These are phyloP conservation scores for Amiota communis DNA, from an alignment of 2,888 invertebrate genomes.

Conservation along the genomic window DNA sequence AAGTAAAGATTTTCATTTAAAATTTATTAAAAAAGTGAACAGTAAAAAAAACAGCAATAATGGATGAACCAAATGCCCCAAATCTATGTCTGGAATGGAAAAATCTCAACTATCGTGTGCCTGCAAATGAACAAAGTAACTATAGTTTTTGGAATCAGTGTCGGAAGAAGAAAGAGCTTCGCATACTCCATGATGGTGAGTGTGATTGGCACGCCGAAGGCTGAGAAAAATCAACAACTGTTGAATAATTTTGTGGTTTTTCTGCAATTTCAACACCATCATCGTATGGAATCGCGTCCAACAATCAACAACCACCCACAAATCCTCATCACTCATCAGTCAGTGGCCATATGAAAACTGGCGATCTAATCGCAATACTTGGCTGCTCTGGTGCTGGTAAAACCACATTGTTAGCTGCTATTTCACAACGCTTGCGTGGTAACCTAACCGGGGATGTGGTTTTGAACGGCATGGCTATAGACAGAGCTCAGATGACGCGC, in stretches of 20 bases:
- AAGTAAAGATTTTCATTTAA: too few species aligned
- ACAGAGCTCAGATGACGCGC: constrained; percentile 79
- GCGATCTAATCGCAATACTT: constrained; percentile 83
- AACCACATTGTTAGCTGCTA: constrained; percentile 82
- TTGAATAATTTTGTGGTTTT: constrained; percentile 32
- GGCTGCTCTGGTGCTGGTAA: constrained; percentile 85
- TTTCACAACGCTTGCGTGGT: constrained; percentile 82
- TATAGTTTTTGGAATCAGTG: constrained; percentile 71
- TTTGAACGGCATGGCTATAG: constrained; percentile 80
- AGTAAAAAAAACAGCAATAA: not conserved
- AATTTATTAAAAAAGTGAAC: constrained; percentile 2
- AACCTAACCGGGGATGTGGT: constrained; percentile 80
- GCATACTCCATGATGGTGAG: constrained; percentile 67
- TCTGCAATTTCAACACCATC: constrained; percentile 33
- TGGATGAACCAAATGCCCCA: constrained; percentile 37
- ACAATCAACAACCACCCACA: not conserved
- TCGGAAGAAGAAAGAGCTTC: constrained; percentile 60
- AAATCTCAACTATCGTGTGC: constrained; percentile 69
- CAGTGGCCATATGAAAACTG: constrained; percentile 80
- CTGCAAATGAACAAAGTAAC: constrained; percentile 67
- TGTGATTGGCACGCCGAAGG: constrained; percentile 11
- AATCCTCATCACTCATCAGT: constrained; percentile 73
- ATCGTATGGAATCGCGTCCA: not conserved
- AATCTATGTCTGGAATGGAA: constrained; percentile 70
- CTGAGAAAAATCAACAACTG: constrained; percentile 9